Base-by-base conservation (phyloP, 2,888 invertebrate species). In the Caradrina clavipalpis region DNA sequence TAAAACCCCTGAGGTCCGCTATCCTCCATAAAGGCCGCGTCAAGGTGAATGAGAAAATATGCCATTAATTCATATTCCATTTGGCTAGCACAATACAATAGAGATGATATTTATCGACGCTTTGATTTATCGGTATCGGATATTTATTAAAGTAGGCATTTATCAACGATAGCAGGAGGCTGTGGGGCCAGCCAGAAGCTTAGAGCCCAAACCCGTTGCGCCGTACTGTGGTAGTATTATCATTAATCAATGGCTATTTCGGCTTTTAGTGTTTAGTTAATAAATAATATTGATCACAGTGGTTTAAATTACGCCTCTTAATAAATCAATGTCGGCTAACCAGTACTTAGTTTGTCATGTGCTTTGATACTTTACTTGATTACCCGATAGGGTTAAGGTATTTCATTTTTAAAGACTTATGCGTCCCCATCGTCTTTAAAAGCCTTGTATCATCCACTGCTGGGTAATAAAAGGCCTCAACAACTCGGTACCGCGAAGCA, bases 31-130 rank as follows among this genome's bases (percentile, higher is more conserved):
- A 81, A 81, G 45, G 50, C 39, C 49, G 68, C 70, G 56, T 57
- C 67, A 79, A 82, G 75, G 79, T 75, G 74, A 66, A 69, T 58
- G 64, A 51, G 80, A 67, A 75, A 45, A 45, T 45, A 74, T 67
- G 71, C 72, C 69, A 82, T 80, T 82, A 80, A 80, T 80, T 79
- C 60, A 82, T 82, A 82, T 82, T 79, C 76, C 71, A 82, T 82
- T 82, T 75, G 75, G 79, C 73, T 31, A 61, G 74, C 69, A 82
- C 82, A 73, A 73, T 67, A 67, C 58, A 73, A 61, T 79, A 78
- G 79, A 26, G 79, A 53, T 56, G 79, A 31, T 53, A 60, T 62
- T 56, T 69, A 78, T 62, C 57, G 54, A 69, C 57, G n/a, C 42
- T 56, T 53, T 73, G 57, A 78, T 73, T 78, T 69, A 79, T 79